Evolutionary conservation across 2,113 vertebrate species (phyloP), one percentile per base, ranked within the genome.

Genomic region (Telmatochromis sp.): DNA sequence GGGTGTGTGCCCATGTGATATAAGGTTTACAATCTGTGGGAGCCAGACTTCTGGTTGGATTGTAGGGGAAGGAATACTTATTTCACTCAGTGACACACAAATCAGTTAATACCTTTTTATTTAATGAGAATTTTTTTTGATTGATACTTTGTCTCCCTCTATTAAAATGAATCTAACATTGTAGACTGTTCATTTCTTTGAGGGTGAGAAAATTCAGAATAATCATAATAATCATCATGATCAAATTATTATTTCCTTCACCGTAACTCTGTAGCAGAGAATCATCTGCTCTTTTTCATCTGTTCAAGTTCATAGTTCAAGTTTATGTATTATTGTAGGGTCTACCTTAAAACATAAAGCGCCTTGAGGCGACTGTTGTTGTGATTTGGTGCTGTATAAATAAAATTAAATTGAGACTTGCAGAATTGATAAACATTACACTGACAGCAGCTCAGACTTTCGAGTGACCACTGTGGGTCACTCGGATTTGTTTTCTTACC

Each of bases 401-500:
- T 26, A 23, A 55, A 55, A 57, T 26, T 8, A 13, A 57, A 57
- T 14, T 57, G 54, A 57, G 54, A 14, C 54, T 57, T 57, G 54
- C 23, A 57, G 54, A 57, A 57, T 14, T 33, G 15, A 63, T 63
- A 60, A 60, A 60, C 15, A 19, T 19, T 60, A 63, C 58, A 60
- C 15, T 33, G 28, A 33, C 58, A 19, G 28, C 58, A 60, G 28
- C 28, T 31, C 28, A 60, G 57, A 31, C 14, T 31, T 31, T 5
- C 13, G 26, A 60, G 3, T 31, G 57, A 60, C 8, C 57, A 17
- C 8, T 60, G 57, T 17, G 26, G 5, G 26, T 60, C 57, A 54
- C 8, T 60, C 14, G 9, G 28, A 33, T 63, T 58, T 28, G 6
- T 3, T 21, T 21, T 10, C 1, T 7, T 0, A 0, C 5, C 17